Conservation (phyloP, 2,888 invertebrate species). For the Parelbella ahira region DNA sequence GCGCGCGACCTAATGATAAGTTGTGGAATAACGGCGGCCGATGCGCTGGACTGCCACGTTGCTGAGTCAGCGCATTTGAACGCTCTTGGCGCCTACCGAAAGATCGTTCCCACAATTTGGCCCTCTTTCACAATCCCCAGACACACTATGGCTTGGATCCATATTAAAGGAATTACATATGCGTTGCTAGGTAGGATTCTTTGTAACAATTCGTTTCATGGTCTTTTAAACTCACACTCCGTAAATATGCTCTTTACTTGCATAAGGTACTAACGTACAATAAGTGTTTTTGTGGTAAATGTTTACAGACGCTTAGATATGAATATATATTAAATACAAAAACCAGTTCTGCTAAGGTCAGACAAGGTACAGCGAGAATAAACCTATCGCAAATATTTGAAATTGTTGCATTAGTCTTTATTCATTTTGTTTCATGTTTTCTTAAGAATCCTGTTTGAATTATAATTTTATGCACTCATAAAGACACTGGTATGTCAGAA, state of each 20-base stretch:
- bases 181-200: too few species aligned
- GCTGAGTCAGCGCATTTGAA: conserved; percentile 74
- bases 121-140: conserved; percentile 3
- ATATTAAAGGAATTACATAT: background rate
- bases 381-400: conserved; percentile 11
- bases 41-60: conserved; percentile 46
- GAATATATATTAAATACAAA: too few species aligned
- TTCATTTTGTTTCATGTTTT: too few species aligned
- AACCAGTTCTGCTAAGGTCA: conserved; percentile 16
- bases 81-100: conserved; percentile 54
- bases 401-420: conserved; percentile 9
- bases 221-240: too few species aligned
- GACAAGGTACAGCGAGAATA: conserved; percentile 11
- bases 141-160: too few species aligned
- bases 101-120: conserved; percentile 9
- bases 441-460: too few species aligned
- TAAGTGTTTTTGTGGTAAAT: too few species aligned
- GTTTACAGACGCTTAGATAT: too few species aligned
- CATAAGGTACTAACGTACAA: too few species aligned
- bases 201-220: too few species aligned
- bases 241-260: too few species aligned
- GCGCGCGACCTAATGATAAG: conserved; percentile 66
- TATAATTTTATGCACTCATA: conserved; percentile 2
- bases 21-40: conserved; percentile 44
- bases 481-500: conserved; percentile 1